phyloP scores from a whole-genome alignment of 2,113 vertebrate species.

The Petromus typicus region DNA sequence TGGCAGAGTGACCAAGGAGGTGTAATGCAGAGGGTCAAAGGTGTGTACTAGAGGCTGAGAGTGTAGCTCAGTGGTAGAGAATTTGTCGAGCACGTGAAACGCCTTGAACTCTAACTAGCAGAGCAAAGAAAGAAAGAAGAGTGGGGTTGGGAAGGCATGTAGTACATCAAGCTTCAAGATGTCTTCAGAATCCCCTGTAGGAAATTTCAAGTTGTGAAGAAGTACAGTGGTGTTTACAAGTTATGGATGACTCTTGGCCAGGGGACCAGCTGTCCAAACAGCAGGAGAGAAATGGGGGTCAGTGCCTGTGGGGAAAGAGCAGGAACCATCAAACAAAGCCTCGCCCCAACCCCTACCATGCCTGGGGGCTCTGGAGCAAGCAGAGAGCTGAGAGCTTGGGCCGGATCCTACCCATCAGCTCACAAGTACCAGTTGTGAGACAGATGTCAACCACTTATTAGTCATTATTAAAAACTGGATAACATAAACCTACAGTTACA shows the following conservation, averaged over 20 bases:
- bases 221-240: background rate
- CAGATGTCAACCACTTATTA: background rate
- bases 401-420: rapidly evolving
- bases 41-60: background rate
- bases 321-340: background rate
- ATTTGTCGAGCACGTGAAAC: too few relatives aligned
- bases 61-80: too few relatives aligned
- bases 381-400: too few relatives aligned
- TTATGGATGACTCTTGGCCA: background rate
- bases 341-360: background rate
- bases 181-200: background rate
- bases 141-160: background rate
- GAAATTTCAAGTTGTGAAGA: background rate
- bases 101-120: background rate
- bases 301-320: background rate
- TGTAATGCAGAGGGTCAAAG: background rate
- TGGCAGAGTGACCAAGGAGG: background rate
- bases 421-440: rapidly evolving
- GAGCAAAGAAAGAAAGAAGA: background rate
- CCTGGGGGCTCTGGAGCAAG: background rate
- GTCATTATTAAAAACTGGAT: background rate
- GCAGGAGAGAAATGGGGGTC: background rate
- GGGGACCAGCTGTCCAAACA: background rate
- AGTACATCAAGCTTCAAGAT: rapidly evolving
- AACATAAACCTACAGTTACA: background rate